Evolutionary conservation across 2,113 vertebrate species (phyloP).

Genomic region (Chamaea fasciata): DNA sequence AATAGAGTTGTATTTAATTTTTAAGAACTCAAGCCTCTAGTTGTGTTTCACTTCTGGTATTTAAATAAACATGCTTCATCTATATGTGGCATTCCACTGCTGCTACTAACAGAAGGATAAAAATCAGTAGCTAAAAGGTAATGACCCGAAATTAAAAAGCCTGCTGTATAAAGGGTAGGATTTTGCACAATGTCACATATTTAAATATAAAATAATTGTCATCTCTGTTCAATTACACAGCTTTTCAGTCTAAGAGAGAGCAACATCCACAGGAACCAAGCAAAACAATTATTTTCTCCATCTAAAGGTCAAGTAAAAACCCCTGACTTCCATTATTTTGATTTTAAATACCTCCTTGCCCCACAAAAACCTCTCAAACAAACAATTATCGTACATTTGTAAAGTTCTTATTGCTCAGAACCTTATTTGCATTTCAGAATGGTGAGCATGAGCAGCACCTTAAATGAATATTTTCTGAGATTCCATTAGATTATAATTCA

Average conservation of each 20-base stretch:
- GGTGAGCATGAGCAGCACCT: not conserved
- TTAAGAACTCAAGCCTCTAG: not conserved
- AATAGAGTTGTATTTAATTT: not conserved
- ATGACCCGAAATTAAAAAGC: not conserved
- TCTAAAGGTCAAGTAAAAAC: not conserved
- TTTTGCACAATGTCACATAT: not conserved
- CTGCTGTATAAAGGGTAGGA: not conserved
- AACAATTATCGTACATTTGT: not conserved
- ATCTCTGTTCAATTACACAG: conserved; percentile 1
- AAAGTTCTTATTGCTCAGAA: not conserved
- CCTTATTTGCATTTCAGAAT: not conserved
- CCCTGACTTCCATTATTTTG: not conserved
- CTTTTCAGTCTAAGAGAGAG: not conserved
- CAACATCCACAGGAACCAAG: not conserved
- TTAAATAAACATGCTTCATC: not conserved
- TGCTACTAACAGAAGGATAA: not conserved
- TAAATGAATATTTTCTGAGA: not conserved
- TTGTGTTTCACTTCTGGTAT: not conserved
- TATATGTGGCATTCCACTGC: not conserved
- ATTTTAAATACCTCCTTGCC: not conserved
- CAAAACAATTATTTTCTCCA: conserved; percentile 1
- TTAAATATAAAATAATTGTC: conserved; percentile 18
- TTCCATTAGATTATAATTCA: not conserved
- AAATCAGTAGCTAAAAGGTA: not conserved
- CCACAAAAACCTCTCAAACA: not conserved